Conservation (phyloP, 2,113 vertebrate species). For the Sinocyclocheilus grahami region DNA sequence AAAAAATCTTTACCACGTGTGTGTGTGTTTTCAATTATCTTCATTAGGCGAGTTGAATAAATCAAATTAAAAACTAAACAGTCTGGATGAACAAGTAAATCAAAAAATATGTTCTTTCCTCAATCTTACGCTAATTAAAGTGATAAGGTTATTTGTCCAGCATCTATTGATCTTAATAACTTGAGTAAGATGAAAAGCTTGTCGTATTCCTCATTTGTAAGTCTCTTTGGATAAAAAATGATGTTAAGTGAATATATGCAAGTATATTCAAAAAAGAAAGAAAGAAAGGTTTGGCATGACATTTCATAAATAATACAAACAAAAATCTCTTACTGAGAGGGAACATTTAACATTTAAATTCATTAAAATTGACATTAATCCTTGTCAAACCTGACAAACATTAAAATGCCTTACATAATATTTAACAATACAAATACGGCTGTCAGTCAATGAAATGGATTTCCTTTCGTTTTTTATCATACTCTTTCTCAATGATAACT, state of each 20-base stretch:
- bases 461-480: conserved; percentile 11
- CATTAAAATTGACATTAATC: neutral
- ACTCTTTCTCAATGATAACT: neutral
- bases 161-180: neutral
- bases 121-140: neutral
- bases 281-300: neutral
- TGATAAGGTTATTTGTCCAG: neutral
- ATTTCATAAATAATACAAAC: neutral
- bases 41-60: neutral
- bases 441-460: conserved; percentile 31
- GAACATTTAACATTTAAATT: neutral
- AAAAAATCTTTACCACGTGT: too few species aligned
- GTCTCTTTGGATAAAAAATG: neutral
- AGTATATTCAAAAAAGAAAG: neutral
- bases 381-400: neutral
- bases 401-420: conserved; percentile 40
- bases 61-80: neutral
- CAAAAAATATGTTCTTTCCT: neutral
- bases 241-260: neutral
- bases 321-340: neutral
- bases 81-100: neutral
- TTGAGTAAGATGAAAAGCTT: neutral
- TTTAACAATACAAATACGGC: conserved; percentile 35
- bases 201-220: neutral
- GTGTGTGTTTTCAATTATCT: neutral